Evolutionary conservation across 2,113 vertebrate species (phyloP), one percentile per base, ranked within the genome.

Genomic region (Carettochelys insculpta): DNA sequence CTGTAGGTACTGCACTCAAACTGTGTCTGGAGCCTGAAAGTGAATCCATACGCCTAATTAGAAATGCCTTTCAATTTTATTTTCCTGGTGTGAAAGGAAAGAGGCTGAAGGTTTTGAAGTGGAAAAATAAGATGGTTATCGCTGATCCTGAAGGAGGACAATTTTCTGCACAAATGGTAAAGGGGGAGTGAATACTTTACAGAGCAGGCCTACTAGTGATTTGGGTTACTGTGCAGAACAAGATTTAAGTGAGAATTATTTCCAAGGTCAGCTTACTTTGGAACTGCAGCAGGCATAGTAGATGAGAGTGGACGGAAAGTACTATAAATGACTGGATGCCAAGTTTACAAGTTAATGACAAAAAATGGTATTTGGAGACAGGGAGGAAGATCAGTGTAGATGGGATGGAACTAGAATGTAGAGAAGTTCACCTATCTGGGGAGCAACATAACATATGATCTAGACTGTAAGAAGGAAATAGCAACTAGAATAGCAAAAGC

Each of bases 291-390:
- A 73, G 5, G 3, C 81, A 31, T 89, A 41, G 27, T 10, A 83
- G 22, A n/a, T 34, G 4, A n/a, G 77, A 65, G 5, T 68, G 2
- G n/a, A n/a, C n/a, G n/a, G n/a, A 29, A 81, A 61, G 41, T 25
- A 24, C 2, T 3, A 61, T 61, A 77, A 24, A 20, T 53, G 12
- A 3, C 75, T 38, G 6, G 43, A 34, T 12, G 25, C 11, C 85
- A 13, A 11, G 73, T n/a, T 5, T 14, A 1, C 2, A 45, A 1
- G 0, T 41, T 27, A 41, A 16, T 53, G 73, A 10, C 1, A 45
- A 41, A 61, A 77, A n/a, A n/a, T n/a, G n/a, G n/a, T n/a, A n/a
- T n/a, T n/a, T n/a, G n/a, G n/a, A n/a, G n/a, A n/a, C n/a, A n/a
- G n/a, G n/a, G n/a, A n/a, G n/a, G n/a, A n/a, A n/a, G n/a, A n/a